A percentile compares a stretch with the other conserved stretches of the same genome.
These are phyloP conservation scores for Periophthalmus modestus DNA, from an alignment of 2,113 vertebrate species.

Conservation along the genomic window DNA sequence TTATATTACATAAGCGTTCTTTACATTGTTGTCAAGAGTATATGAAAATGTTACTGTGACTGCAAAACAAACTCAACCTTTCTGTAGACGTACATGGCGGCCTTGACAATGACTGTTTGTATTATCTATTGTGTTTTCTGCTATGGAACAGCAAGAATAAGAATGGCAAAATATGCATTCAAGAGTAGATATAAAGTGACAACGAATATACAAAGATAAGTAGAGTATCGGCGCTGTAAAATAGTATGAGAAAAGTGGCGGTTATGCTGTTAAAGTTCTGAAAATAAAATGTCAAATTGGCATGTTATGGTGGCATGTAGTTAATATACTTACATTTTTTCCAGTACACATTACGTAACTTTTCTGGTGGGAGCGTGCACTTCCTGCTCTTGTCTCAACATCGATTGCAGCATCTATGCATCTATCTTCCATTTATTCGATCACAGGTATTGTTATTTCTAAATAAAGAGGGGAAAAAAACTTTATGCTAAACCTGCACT, in stretches of 20 bases:
- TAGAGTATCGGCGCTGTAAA: not conserved
- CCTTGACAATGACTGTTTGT: not conserved
- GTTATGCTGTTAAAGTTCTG: not conserved
- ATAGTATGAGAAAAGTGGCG: not conserved
- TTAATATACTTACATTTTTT: no score
- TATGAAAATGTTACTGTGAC: not conserved
- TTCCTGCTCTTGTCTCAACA: no score
- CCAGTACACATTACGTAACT: no score
- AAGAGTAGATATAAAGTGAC: no score
- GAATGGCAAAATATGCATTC: no score
- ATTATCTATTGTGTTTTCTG: not conserved
- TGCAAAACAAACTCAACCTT: not conserved
- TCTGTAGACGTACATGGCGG: not conserved
- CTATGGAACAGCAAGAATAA: not conserved
- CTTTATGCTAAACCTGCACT: no score
- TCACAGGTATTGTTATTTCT: no score
- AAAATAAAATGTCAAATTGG: not conserved
- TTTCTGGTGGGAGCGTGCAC: no score
- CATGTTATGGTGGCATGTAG: not conserved
- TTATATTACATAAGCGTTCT: slow-evolving; percentile 9
- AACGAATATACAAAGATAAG: no score
- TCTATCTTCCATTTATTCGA: no score
- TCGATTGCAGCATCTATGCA: no score
- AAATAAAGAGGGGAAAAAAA: no score
- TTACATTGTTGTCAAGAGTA: slow-evolving; percentile 2